Conservation (phyloP, 2,113 vertebrate species). For the Muscicapa adusta region DNA sequence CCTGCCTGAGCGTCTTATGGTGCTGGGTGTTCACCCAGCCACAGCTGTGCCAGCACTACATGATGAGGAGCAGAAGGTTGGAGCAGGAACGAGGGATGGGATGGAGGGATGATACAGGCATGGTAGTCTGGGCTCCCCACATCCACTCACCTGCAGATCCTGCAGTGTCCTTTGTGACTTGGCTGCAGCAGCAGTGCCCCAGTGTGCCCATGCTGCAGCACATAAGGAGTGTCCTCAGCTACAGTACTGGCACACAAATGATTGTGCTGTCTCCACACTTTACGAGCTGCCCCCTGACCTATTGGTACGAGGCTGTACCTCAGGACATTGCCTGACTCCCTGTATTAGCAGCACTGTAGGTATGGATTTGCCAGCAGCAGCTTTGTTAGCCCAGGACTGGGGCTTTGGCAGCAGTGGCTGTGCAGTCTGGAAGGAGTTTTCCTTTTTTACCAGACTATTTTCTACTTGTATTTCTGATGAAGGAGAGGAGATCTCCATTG, state of each 20-base stretch:
- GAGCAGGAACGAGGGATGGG: background rate
- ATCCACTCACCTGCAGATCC: background rate
- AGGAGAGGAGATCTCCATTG: background rate
- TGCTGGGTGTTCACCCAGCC: background rate
- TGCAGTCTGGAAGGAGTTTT: background rate
- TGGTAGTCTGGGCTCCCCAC: background rate
- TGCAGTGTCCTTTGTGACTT: background rate
- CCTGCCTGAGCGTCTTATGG: background rate
- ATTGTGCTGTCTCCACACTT: too few relatives aligned
- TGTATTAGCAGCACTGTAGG: background rate
- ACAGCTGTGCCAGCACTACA: background rate
- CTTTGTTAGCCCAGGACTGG: background rate
- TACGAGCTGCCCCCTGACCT: background rate
- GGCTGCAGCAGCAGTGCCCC: background rate
- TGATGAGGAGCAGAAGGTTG: background rate
- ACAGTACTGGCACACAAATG: accelerated
- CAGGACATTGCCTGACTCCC: background rate
- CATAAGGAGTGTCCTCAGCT: background rate
- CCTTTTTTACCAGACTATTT: background rate
- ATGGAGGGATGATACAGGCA: background rate
- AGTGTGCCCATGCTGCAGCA: background rate
- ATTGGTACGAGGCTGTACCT: background rate
- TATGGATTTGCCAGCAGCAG: background rate
- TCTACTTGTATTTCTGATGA: background rate
- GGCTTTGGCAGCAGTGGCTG: background rate